These are phyloP conservation scores for Cercopithecus neglectus DNA, from an alignment of 2,797 vertebrate species.

Conservation along the genomic window DNA sequence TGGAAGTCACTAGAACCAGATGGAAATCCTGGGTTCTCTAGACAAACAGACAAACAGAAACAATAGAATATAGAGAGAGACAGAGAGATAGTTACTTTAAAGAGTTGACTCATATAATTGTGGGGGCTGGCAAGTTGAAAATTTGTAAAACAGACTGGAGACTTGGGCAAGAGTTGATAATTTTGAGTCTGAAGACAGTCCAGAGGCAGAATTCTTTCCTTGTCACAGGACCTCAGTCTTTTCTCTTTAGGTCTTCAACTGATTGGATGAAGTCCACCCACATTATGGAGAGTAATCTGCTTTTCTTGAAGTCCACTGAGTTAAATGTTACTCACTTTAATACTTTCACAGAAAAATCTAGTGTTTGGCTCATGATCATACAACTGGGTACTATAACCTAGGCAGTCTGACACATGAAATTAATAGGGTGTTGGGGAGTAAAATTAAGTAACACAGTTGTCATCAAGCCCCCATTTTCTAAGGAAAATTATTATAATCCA, in stretches of 20 bases:
- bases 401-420: no score
- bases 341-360: background rate
- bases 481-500: background rate
- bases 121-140: background rate
- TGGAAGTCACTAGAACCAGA: background rate
- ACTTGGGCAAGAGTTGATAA: background rate
- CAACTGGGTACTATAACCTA: no score
- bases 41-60: background rate
- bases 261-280: background rate
- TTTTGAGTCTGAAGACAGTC: background rate
- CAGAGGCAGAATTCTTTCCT: background rate
- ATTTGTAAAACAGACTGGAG: background rate
- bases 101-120: background rate
- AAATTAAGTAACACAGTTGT: background rate
- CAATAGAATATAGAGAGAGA: background rate
- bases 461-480: background rate
- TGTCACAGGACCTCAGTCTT: background rate
- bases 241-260: background rate
- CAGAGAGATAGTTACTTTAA: background rate
- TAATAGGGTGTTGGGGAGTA: background rate
- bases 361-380: background rate
- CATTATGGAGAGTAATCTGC: background rate
- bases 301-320: background rate
- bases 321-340: background rate
- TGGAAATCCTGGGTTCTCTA: background rate